Evolutionary conservation across 2,797 vertebrate genomes (phyloP).

Genomic region (Sebastes nivosus): DNA sequence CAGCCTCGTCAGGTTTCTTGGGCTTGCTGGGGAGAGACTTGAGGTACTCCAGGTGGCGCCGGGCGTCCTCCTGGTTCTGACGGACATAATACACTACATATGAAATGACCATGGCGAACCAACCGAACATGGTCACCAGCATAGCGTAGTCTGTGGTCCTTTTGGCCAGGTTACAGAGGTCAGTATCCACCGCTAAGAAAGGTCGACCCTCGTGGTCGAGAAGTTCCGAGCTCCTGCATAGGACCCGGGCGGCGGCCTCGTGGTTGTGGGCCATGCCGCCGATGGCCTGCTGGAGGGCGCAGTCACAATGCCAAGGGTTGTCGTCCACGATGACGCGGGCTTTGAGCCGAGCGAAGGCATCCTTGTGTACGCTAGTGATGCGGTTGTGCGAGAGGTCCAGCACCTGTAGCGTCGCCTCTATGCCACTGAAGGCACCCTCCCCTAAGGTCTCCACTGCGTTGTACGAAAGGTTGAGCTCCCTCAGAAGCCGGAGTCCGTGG

Average conservation of each 20-base stretch:
- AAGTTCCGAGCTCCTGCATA: conserved; percentile 94
- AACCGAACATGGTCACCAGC: conserved; percentile 99
- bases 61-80: conserved; percentile 97
- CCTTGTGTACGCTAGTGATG: conserved; percentile 96
- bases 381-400: conserved; percentile 97
- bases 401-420: conserved; percentile 93
- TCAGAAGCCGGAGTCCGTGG: conserved; percentile 91
- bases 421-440: conserved; percentile 93
- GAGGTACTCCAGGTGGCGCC: conserved; percentile 98
- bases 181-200: conserved; percentile 91
- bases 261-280: conserved; percentile 97
- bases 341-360: conserved; percentile 93
- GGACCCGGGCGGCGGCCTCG: conserved; percentile 90
- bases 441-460: conserved; percentile 95
- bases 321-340: conserved; percentile 93
- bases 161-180: conserved; percentile 96
- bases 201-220: conserved; percentile 91
- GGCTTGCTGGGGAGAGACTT: conserved; percentile 99
- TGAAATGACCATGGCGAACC: conserved; percentile 99
- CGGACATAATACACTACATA: conserved; percentile 98
- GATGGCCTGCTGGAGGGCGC: conserved; percentile 94
- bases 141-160: conserved; percentile 98
- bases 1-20: conserved; percentile 94
- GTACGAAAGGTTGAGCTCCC: conserved; percentile 96
- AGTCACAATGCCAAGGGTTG: conserved; percentile 99